Evolutionary conservation across 2,113 vertebrate genomes (phyloP).

Genomic region (Seriola quinqueradiata): DNA sequence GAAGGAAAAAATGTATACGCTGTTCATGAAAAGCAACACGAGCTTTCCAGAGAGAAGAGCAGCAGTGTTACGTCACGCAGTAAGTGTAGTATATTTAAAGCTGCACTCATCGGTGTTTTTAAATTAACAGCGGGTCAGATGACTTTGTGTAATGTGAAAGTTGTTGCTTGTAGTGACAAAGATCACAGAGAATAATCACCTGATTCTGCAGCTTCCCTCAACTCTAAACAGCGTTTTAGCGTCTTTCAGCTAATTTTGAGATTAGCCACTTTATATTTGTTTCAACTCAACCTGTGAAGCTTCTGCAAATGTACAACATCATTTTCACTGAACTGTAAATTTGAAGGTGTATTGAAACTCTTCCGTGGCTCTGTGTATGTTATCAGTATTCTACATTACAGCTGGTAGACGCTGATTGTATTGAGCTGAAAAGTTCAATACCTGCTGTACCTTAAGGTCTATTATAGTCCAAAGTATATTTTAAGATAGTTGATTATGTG

Average conservation of each 20-base stretch:
- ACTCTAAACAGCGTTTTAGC: background rate
- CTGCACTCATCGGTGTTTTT: background rate
- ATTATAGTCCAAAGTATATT: constrained; percentile 14
- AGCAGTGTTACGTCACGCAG: background rate
- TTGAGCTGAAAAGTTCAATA: background rate
- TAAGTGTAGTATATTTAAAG: background rate
- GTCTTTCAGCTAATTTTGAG: background rate
- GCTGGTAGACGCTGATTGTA: background rate
- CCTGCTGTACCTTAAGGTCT: background rate
- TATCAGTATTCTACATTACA: background rate
- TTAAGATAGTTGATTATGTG: background rate
- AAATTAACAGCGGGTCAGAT: background rate
- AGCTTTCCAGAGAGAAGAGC: too few relatives aligned
- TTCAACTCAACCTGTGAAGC: background rate
- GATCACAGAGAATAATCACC: background rate
- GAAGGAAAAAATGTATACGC: too few relatives aligned
- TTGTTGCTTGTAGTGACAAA: background rate
- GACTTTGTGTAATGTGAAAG: background rate
- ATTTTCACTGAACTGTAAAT: background rate
- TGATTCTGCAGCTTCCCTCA: background rate
- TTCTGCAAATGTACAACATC: too few relatives aligned
- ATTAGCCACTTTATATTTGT: background rate
- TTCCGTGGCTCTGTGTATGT: background rate
- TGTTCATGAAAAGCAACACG: too few relatives aligned
- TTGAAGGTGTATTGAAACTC: background rate